Evolutionary conservation across 2,888 invertebrate species (phyloP), one percentile per base, ranked within the genome.

Genomic region (Netelia melanura): DNA sequence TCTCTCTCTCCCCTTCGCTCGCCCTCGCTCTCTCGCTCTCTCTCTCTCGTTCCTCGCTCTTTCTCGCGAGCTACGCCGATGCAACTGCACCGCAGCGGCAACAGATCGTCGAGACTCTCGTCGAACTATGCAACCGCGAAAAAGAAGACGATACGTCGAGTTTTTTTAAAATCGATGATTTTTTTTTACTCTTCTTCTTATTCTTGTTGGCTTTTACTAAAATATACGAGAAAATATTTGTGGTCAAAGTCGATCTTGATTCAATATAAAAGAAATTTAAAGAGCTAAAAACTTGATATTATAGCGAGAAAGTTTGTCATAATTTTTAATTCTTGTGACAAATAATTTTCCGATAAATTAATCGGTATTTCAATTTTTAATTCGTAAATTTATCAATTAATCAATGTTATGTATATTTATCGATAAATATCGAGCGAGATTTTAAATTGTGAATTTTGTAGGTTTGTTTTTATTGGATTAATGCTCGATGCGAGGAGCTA

Each of bases 111-210:
- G 52, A 79, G 77, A 30, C 30, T 81, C 71, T 80, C 81, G 72
- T 74, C 87, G 65, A 77, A 72, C 87, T 85, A 85, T 84, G 83
- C 87, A 83, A 85, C 86, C 81, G 75, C 77, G 67, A 83, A 78
- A 30, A 30, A 64, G 62, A 82, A 70, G 85, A 79, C 70, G 82
- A 71, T 75, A 68, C 82, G 56, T 68, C 68, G 76, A 43, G 58
- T 17, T 78, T 78, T 76, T 79, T 17, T 0, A 67, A 77, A 62
- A 81, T 76, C 71, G 70, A 65, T 64, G 52, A 58, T 58, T 21
- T 58, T 58, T 44, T 71, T 67, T 67, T 10, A 11, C 38, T 38
- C 3, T 58, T 52, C 43, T 30, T 17, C 30, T 44, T 43, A n/a
- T 58, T 52, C 43, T 30, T 17, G 25, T 44, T 43, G 21, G 3